phyloP scores from a whole-genome alignment of 2,888 invertebrate species.

The Polietes domitor region DNA sequence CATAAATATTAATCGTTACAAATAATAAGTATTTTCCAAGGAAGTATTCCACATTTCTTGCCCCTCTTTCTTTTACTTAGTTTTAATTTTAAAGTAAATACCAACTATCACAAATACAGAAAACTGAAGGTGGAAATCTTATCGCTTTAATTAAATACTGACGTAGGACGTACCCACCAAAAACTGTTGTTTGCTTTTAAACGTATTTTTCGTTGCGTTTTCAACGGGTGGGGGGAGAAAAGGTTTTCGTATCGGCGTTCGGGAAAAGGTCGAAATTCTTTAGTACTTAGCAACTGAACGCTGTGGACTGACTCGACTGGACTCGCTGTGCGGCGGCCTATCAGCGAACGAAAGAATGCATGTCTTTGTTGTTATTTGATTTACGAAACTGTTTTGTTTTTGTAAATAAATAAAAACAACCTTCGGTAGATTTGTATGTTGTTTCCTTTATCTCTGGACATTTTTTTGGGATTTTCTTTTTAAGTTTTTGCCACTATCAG shows the following conservation, averaged over 20 bases:
- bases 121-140: neutral
- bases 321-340: too few species aligned
- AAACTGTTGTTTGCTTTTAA: constrained; percentile 1
- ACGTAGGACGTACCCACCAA: neutral
- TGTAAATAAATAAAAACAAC: neutral
- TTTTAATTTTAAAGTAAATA: neutral
- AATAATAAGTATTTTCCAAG: neutral
- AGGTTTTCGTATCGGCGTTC: neutral
- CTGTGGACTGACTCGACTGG: neutral
- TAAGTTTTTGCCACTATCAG: too few species aligned
- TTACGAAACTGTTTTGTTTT: neutral
- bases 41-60: neutral
- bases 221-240: neutral
- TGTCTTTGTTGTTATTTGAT: constrained; percentile 20
- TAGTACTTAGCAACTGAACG: neutral
- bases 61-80: neutral
- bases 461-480: too few species aligned
- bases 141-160: constrained; percentile 26
- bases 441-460: neutral
- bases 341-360: too few species aligned
- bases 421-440: neutral
- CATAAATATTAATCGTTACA: too few species aligned
- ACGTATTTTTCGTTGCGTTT: neutral
- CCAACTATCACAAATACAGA: neutral
- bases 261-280: neutral